These are phyloP conservation scores for Parnassius smintheus DNA, from an alignment of 2,888 invertebrate species.

Conservation along the genomic window DNA sequence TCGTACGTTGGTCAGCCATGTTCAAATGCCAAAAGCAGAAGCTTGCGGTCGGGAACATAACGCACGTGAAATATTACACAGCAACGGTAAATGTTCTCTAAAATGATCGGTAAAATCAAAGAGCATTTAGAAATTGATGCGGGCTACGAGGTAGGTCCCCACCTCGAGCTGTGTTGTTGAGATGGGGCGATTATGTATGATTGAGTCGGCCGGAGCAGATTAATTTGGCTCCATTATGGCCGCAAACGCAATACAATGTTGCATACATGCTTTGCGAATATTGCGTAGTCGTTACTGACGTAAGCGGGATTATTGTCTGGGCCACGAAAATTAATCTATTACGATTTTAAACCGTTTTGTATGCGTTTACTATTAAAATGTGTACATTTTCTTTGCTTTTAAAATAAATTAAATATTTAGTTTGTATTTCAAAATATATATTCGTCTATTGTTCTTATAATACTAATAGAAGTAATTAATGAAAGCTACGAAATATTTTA, in stretches of 20 bases:
- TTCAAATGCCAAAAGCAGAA: constrained; percentile 67
- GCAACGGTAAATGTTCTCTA: constrained; percentile 44
- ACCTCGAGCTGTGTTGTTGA: constrained; percentile 44
- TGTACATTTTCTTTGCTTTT: too few relatives aligned
- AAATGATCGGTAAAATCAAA: constrained; percentile 54
- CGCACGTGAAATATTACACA: constrained; percentile 48
- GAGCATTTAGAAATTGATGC: constrained; percentile 43
- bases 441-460: too few relatives aligned
- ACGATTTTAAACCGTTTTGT: background rate
- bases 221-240: constrained; percentile 57
- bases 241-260: constrained; percentile 50
- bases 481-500: too few relatives aligned
- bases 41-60: constrained; percentile 55
- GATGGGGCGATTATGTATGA: constrained; percentile 48
- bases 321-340: background rate
- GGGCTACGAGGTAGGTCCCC: constrained; percentile 33
- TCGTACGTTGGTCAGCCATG: constrained; percentile 53
- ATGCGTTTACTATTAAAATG: too few relatives aligned
- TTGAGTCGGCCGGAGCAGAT: constrained; percentile 47
- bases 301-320: constrained; percentile 28
- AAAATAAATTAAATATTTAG: too few relatives aligned
- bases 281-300: constrained; percentile 33
- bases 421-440: too few relatives aligned
- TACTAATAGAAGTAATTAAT: too few relatives aligned
- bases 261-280: constrained; percentile 33